A percentile compares a stretch with the other conserved stretches of the same genome.
Evolutionary conservation across 2,888 invertebrate species (phyloP).

Genomic region (Peribatodes rhomboidaria): DNA sequence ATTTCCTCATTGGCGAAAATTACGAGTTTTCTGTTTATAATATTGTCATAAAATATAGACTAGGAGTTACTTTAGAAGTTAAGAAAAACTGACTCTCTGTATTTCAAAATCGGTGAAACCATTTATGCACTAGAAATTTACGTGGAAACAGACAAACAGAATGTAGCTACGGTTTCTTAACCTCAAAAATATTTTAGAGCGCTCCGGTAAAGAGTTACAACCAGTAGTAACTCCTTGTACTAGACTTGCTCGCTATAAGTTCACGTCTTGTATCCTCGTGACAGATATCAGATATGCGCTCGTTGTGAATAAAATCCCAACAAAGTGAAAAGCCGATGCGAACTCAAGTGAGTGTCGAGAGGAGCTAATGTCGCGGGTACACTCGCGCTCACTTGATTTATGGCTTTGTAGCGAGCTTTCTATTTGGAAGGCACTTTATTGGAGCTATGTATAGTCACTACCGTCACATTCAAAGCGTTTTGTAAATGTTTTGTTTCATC

Average conservation of each 20-base stretch:
- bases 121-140: no score
- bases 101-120: no score
- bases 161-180: no score
- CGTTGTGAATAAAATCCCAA: slow-evolving; percentile 67
- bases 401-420: slow-evolving; percentile 34
- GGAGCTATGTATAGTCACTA: neutral
- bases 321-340: slow-evolving; percentile 75
- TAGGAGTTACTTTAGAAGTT: no score
- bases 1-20: no score
- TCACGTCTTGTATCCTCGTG: slow-evolving; percentile 36
- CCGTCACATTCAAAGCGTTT: neutral
- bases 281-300: slow-evolving; percentile 61
- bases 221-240: no score
- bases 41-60: no score
- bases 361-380: slow-evolving; percentile 60
- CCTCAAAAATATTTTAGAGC: no score
- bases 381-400: slow-evolving; percentile 59
- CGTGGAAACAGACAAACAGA: no score
- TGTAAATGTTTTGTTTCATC: neutral
- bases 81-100: no score
- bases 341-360: slow-evolving; percentile 49
- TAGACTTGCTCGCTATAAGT: slow-evolving; percentile 35
- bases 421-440: neutral
- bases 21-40: no score
- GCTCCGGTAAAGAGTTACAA: no score